Percentiles rank a stretch among this genome's conserved stretches.
phyloP scores from a whole-genome alignment of 2,113 vertebrate genomes.

The Rhizomys pruinosus region DNA sequence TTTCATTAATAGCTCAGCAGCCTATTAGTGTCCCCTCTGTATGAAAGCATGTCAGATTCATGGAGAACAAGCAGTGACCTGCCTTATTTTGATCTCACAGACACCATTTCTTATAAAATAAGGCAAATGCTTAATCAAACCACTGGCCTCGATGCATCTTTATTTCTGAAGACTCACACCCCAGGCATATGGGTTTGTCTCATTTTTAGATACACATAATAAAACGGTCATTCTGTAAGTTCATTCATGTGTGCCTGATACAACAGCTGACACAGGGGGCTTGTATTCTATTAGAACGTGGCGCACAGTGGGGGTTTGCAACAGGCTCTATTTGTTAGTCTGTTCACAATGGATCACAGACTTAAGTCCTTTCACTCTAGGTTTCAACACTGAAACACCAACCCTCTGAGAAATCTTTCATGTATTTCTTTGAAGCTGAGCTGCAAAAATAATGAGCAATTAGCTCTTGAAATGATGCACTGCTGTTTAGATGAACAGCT shows the following conservation, averaged over 20 bases:
- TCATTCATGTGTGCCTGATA: constrained; percentile 75
- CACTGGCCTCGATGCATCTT: constrained; percentile 57
- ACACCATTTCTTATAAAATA: constrained; percentile 59
- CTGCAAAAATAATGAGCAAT: constrained; percentile 81
- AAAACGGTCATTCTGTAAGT: constrained; percentile 77
- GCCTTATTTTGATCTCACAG: constrained; percentile 69
- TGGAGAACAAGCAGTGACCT: constrained; percentile 60
- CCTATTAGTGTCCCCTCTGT: constrained; percentile 47
- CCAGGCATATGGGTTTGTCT: constrained; percentile 68
- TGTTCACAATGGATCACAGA: constrained; percentile 79
- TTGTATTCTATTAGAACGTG: constrained; percentile 75
- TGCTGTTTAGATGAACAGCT: constrained; percentile 76
- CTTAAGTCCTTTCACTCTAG: constrained; percentile 72
- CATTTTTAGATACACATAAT: constrained; percentile 81
- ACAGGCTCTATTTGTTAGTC: constrained; percentile 72
- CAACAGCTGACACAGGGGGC: constrained; percentile 76
- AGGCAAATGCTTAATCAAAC: constrained; percentile 74
- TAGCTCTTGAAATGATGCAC: constrained; percentile 74
- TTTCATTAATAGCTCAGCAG: constrained; percentile 71
- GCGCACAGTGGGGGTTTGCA: constrained; percentile 74
- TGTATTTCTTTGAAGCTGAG: constrained; percentile 70
- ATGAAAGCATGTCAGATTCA: constrained; percentile 41
- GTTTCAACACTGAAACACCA: constrained; percentile 74
- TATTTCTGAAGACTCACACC: constrained; percentile 62
- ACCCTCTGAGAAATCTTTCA: constrained; percentile 71